Evolutionary conservation across 2,888 invertebrate species (phyloP), one percentile per base, ranked within the genome.

Genomic region (Melieria picta): DNA sequence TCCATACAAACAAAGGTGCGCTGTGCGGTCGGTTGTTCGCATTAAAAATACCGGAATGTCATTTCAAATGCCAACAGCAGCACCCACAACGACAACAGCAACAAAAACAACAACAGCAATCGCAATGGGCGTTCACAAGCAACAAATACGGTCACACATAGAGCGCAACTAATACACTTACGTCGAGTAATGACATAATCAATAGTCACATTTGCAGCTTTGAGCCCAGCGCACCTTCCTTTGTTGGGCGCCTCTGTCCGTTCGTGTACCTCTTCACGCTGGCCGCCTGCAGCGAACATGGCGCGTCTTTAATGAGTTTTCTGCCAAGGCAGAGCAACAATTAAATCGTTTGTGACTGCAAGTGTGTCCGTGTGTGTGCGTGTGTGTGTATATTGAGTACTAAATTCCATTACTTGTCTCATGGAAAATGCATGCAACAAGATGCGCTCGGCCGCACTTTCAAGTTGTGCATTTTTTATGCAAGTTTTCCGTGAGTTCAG

Each of bases 161-260:
- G 13, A n/a, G 57, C 58, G 10, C 13, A 58, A 11, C 16, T 30
- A 30, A 10, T 16, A 58, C 5, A 61, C 43, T 10, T 11, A 61
- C 30, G 4, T 61, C 45, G 11, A 42, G 48, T 63, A 63, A 48
- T 48, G 63, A 63, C 63, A 63, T 63, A 63, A 63, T 63, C 63
- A 63, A 63, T 63, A 63, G 48, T 63, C 48, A 63, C 50, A 50
- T 42, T 63, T 63, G 7, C 61, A 42, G 16, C 58, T 30, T 16
- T 13, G 9, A 11, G 10, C 3, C 50, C 50, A 50, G 50, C 10
- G 50, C 50, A 50, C 11, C 11, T 52, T 52, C 6, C 52, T 52
- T 9, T 52, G 7, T 7, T 3, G 1, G 3, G 30, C 7, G 2
- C 9, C 13, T 52, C 13, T 5, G 11, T 13, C 9, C 9, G 11